Evolutionary conservation across 2,113 vertebrate species (phyloP).

Genomic region (Tricholaema leucomelas): DNA sequence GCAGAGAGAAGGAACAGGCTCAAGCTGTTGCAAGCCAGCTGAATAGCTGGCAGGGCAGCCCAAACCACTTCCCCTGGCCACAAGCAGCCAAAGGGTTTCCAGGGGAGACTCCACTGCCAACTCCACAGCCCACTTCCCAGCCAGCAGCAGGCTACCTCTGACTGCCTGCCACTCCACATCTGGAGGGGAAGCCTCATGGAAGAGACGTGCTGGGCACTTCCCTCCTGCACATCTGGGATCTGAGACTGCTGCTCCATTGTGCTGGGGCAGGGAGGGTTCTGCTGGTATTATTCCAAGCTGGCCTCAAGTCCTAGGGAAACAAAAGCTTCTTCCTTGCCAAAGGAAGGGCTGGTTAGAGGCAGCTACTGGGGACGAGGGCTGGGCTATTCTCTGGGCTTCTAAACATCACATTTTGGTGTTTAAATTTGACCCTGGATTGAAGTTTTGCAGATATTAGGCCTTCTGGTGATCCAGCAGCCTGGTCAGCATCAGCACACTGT

Average conservation of each 20-base stretch:
- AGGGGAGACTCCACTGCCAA: conserved; percentile 25
- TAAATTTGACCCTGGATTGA: conserved; percentile 37
- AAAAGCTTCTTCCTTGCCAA: conserved; percentile 55
- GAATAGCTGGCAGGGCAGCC: conserved; percentile 10
- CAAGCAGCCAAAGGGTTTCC: background rate
- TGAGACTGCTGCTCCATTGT: background rate
- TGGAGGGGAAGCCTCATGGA: conserved; percentile 37
- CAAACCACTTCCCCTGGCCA: background rate
- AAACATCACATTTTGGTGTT: background rate
- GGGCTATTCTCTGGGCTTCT: conserved; percentile 6
- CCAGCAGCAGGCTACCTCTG: background rate
- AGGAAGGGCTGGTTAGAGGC: conserved; percentile 12
- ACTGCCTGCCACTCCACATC: conserved; percentile 24
- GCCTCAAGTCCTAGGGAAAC: background rate
- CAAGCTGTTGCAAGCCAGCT: background rate
- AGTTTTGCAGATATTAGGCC: background rate
- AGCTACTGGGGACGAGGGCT: background rate
- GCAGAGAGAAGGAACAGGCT: background rate
- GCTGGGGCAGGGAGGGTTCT: background rate
- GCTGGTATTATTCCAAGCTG: background rate
- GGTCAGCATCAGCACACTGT: background rate
- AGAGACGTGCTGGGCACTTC: background rate
- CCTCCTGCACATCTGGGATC: background rate
- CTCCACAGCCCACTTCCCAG: background rate
- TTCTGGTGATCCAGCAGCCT: background rate